A percentile compares a stretch with the other conserved stretches of the same genome.
These are phyloP conservation scores for Syrphus vitripennis DNA, from an alignment of 2,888 invertebrate species.

Conservation along the genomic window DNA sequence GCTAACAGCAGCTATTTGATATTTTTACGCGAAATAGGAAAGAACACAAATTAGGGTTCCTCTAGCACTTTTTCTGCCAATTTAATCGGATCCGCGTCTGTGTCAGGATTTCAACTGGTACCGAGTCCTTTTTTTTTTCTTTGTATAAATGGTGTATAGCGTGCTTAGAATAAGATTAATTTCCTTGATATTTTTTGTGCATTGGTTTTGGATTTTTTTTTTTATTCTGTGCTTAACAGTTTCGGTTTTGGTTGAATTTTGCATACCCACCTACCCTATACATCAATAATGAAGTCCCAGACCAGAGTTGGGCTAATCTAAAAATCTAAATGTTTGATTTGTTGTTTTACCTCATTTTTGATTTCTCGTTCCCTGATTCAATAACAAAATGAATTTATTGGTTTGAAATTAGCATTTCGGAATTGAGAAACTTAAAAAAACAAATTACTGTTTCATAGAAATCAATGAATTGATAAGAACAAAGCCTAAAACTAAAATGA, in stretches of 20 bases:
- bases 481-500: neutral
- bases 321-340: conserved; percentile 53
- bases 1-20: conserved; percentile 48
- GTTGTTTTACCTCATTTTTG: neutral
- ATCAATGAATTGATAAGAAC: no score
- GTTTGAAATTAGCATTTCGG: neutral
- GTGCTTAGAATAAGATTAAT: conserved; percentile 70
- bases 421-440: no score
- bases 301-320: conserved; percentile 38
- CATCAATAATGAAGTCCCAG: neutral
- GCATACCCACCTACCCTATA: neutral
- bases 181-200: conserved; percentile 53
- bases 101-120: conserved; percentile 69
- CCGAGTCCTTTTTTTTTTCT: conserved; percentile 58
- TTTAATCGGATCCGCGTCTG: conserved; percentile 69
- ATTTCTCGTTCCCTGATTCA: neutral
- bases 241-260: conserved; percentile 13
- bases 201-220: conserved; percentile 55
- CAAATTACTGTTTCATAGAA: no score
- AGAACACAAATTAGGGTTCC: conserved; percentile 70
- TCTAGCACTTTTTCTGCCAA: conserved; percentile 71
- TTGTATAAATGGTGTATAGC: conserved; percentile 53
- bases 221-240: conserved; percentile 42
- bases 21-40: conserved; percentile 63
- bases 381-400: neutral